Evolutionary conservation across 2,888 invertebrate species (phyloP).

Genomic region (Deroplatys truncata): DNA sequence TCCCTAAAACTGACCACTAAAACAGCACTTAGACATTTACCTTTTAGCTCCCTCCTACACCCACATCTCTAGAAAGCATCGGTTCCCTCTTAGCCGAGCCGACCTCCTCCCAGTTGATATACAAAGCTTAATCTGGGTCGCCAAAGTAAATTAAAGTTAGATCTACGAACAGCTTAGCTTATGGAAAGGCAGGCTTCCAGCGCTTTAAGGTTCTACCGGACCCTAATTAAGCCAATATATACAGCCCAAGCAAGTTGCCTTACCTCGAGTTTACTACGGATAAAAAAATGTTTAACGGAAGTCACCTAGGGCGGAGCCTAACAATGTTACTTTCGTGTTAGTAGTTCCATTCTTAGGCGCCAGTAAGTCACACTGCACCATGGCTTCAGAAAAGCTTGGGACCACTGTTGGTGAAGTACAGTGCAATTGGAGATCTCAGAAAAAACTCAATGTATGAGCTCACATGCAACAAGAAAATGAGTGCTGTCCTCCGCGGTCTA

Average conservation of each 20-base stretch:
- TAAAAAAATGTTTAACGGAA: neutral
- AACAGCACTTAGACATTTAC: conserved; percentile 18
- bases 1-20: conserved; percentile 15
- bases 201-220: neutral
- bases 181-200: conserved; percentile 1
- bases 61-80: conserved; percentile 13
- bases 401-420: too few species aligned
- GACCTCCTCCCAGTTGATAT: conserved; percentile 1
- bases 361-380: too few species aligned
- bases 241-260: neutral
- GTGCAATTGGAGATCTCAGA: too few species aligned
- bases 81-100: conserved; percentile 3
- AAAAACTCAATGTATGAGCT: too few species aligned
- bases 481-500: too few species aligned
- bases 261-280: neutral
- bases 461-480: too few species aligned
- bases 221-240: conserved; percentile 17
- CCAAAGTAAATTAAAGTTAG: conserved; percentile 19
- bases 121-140: conserved; percentile 17
- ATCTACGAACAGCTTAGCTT: conserved; percentile 15
- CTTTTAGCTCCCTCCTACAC: conserved; percentile 11
- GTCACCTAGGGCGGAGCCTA: neutral
- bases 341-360: too few species aligned
- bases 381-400: too few species aligned
- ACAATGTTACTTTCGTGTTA: too few species aligned